phyloP scores from a whole-genome alignment of 92 coral and sea anemone species.

The Actinostola sp. region DNA sequence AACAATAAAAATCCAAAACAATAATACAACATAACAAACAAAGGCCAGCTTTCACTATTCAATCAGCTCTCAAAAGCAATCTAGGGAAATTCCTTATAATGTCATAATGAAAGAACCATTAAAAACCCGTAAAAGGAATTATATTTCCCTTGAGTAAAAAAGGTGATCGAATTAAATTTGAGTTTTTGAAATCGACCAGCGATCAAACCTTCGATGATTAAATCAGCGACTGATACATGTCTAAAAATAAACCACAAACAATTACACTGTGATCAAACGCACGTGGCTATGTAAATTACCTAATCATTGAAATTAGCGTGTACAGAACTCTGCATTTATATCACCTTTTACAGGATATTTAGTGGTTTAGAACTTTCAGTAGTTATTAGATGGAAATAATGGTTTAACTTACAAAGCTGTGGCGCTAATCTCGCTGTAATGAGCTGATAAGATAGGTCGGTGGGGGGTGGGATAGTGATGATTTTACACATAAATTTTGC shows the following conservation, averaged over 20 bases:
- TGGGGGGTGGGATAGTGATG: conserved; percentile 28
- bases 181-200: no score
- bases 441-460: conserved; percentile 27
- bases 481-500: conserved; percentile 20
- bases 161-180: no score
- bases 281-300: conserved; percentile 35
- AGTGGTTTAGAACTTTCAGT: conserved; percentile 2
- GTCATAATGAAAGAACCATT: not conserved
- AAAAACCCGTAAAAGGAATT: not conserved
- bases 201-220: not conserved
- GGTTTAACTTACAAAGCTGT: conserved; percentile 5
- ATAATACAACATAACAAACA: no score
- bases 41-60: not conserved
- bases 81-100: conserved; percentile 4
- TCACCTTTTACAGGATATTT: not conserved
- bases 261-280: conserved; percentile 12
- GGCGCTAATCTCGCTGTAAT: conserved; percentile 43
- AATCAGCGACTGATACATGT: not conserved
- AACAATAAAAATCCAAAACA: no score
- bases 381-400: conserved; percentile 22
- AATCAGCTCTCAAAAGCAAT: not conserved
- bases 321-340: not conserved
- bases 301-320: conserved; percentile 8
- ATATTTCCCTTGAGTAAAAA: no score
- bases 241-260: conserved; percentile 10